Conservation (phyloP, 2,797 vertebrate species). For the Falco peregrinus region DNA sequence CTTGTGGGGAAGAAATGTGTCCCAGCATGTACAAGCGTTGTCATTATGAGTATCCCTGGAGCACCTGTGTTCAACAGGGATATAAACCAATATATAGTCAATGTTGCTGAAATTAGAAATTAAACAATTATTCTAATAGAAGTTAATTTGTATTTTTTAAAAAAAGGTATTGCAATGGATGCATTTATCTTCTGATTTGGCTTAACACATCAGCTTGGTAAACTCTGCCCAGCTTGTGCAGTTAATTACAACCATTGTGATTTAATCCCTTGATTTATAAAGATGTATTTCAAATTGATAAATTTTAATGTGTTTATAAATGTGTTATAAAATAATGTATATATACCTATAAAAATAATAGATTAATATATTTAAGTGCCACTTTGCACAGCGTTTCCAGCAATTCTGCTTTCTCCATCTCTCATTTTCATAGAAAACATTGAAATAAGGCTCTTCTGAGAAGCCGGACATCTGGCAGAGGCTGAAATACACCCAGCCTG, state of each 20-base stretch:
- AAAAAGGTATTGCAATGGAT: background rate
- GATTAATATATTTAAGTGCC: background rate
- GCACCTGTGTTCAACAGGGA: background rate
- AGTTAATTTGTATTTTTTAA: background rate
- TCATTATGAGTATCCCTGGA: background rate
- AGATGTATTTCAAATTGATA: background rate
- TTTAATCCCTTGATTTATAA: background rate
- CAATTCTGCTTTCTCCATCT: background rate
- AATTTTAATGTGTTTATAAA: background rate
- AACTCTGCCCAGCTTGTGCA: background rate
- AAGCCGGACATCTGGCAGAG: background rate
- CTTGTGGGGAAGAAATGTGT: slow-evolving; percentile 30
- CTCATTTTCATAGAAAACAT: background rate
- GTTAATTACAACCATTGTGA: background rate
- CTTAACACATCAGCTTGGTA: background rate
- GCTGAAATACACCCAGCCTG: background rate
- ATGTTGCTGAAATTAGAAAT: background rate
- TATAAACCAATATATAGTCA: background rate
- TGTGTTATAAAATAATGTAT: background rate
- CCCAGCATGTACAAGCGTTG: background rate
- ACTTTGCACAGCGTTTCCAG: background rate
- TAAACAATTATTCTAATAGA: background rate
- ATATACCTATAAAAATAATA: background rate
- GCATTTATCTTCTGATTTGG: background rate
- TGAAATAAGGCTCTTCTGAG: background rate